A percentile compares a stretch with the other conserved stretches of the same genome.
Conservation (phyloP, 2,888 invertebrate species). For the Girardia tigrina region DNA sequence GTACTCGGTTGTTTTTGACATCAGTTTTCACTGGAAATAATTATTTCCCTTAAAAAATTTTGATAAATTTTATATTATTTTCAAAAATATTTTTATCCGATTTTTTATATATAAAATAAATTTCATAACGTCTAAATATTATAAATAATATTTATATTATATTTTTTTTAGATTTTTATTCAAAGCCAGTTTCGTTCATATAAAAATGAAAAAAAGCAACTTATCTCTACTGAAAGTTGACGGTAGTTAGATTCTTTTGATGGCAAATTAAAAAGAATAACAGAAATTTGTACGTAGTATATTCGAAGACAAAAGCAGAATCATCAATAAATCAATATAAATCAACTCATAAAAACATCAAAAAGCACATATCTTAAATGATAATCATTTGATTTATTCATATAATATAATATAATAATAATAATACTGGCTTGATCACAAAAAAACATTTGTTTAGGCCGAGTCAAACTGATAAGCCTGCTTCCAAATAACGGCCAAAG, state of each 20-base stretch:
- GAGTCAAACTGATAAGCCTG: slow-evolving; percentile 64
- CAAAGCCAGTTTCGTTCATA: not conserved
- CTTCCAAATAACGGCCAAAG: slow-evolving; percentile 89
- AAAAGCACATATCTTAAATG: slow-evolving; percentile 18
- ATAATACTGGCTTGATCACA: slow-evolving; percentile 17
- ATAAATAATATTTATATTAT: too few species aligned
- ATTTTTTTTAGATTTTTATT: too few species aligned
- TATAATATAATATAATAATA: too few species aligned
- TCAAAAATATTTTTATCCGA: too few species aligned
- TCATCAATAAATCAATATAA: slow-evolving; percentile 23
- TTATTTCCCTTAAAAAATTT: too few species aligned
- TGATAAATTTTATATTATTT: too few species aligned
- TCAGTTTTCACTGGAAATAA: too few species aligned
- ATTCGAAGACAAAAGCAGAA: slow-evolving; percentile 4
- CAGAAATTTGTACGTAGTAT: not conserved
- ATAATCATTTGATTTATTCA: not conserved
- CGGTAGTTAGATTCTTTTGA: not conserved
- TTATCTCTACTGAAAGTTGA: not conserved
- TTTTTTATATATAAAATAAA: too few species aligned
- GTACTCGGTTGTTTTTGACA: too few species aligned
- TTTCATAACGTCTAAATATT: too few species aligned
- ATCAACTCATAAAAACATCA: slow-evolving; percentile 23
- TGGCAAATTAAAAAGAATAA: not conserved
- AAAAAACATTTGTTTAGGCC: slow-evolving; percentile 17
- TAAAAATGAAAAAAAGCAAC: not conserved